Base-by-base conservation (phyloP, 2,113 vertebrate species). In the Picathartes gymnocephalus region DNA sequence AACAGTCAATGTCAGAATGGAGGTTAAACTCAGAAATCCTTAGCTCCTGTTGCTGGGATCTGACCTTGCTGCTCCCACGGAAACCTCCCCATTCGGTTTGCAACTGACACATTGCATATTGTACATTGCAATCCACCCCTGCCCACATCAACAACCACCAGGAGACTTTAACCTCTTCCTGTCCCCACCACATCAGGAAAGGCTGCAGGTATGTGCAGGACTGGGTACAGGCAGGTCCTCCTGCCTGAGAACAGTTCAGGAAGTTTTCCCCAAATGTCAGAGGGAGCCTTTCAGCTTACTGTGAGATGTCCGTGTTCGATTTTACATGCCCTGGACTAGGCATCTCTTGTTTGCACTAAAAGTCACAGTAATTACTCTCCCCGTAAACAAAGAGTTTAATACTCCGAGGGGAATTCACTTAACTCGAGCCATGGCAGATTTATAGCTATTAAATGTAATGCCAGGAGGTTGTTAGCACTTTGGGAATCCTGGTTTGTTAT, bases 381-480 rank as follows among this genome's bases (percentile, higher is more conserved):
- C 51, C 84, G 40, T 96, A 97, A 94, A 95, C 90, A 95, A 81
- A 86, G 79, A 61, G 28, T 92, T 96, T 95, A 93, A 92, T 69
- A 81, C 7, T 25, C 88, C 10, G 10, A 31, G 79, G 79, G 58
- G 88, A 95, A 97, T 96, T 96, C 84, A 95, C 90, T 96, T 92
- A 88, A 82, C 81, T 72, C 13, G 1, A 81, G 76, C 86, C 51
- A 73, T 77, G 95, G 73, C 93, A 95, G 96, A 95, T 97, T 97
- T 97, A 97, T 77, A 40, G 88, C 25, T 90, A 90, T 84, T 93
- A 92, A 96, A 95, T 90, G 47, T 74, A 95, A 95, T 64, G 88
- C 69, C 86, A 95, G 90, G 51, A 96, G 65, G 86, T 64, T 95
- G 81, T 81, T 96, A 96, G 96, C 96, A 92, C 81, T 92, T 81